Conservation (phyloP, 53 echinoderm and acorn worm species). For the Astropecten irregularis region DNA sequence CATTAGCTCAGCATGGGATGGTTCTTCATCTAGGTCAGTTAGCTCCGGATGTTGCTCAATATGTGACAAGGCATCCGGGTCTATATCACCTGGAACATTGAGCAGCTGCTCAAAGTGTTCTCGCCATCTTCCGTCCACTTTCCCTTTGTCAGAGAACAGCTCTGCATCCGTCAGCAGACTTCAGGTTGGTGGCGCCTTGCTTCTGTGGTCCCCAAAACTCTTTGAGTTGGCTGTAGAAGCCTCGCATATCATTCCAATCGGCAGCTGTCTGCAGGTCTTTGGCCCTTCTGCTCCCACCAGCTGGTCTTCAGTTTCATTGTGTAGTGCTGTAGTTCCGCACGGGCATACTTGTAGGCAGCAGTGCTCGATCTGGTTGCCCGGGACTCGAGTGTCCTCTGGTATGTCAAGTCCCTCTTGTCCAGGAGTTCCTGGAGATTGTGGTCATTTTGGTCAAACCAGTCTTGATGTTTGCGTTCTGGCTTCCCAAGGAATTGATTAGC, state of each 20-base stretch:
- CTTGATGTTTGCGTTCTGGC: too few relatives aligned
- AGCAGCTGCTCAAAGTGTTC: constrained; percentile 14
- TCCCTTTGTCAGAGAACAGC: not conserved
- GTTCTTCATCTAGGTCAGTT: not conserved
- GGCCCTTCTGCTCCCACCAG: not conserved
- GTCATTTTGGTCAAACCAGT: too few relatives aligned
- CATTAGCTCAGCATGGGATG: too few relatives aligned
- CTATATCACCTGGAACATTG: constrained; percentile 11
- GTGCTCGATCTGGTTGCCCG: not conserved
- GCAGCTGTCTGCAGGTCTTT: not conserved
- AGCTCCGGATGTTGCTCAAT: not conserved
- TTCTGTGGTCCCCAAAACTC: not conserved
- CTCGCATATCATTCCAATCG: not conserved
- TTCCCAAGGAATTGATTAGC: too few relatives aligned
- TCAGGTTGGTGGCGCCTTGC: not conserved
- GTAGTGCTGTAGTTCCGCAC: not conserved
- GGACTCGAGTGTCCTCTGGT: not conserved
- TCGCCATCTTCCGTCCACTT: not conserved
- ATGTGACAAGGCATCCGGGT: not conserved
- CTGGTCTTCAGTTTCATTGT: not conserved
- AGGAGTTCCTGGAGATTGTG: too few relatives aligned
- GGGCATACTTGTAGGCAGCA: too few relatives aligned
- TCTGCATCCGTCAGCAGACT: not conserved
- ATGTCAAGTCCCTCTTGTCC: not conserved
- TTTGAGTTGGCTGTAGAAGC: not conserved